Base-by-base conservation (phyloP, 2,888 invertebrate genomes). In the Eilema griseolum region DNA sequence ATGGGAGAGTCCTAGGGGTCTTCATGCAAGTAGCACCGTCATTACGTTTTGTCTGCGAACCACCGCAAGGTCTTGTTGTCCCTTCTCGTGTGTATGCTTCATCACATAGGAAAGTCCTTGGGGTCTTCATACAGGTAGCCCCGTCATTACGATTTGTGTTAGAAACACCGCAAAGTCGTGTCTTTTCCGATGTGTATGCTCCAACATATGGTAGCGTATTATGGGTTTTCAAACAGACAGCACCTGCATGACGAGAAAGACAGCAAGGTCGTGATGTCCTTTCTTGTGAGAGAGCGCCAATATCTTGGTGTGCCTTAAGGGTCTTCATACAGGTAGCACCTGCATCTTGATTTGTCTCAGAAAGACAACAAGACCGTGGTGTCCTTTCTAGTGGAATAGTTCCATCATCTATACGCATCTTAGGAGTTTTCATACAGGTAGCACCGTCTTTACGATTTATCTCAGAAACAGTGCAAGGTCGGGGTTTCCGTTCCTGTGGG, bases 361-460 rank as follows among this genome's bases (percentile, higher is more conserved):
- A 12, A 61, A 33, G 20, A 23, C 57, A 10, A 20, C 28, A 28
- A 60, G 28, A 28, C 20, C n/a, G 33, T 60, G 41, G 26, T 41
- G 3, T 41, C 28, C 66, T 26, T 66, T 66, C 66, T 12, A 28
- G 66, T 20, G 41, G n/a, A 12, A 7, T 60, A 24, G 41, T 28
- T 41, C 41, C 16, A 41, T 2, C 52, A 11, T 14, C 7, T 20
- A 11, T 0, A 20, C 10, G 3, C 1, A 8, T 26, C 7, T 46
- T 16, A 28, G 3, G 3, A 3, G 24, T 26, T 1, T 41, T 41
- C 4, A 14, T 46, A 24, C 59, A 63, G 26, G 16, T 41, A 7
- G 1, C 11, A 26, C 24, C 16, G 24, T 1, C 33, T 1, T 20
- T 28, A n/a, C 5, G 11, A 5, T 12, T 28, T 28, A 28, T 52